These are phyloP conservation scores for Plestiodon gilberti DNA, from an alignment of 2,113 vertebrate genomes.

Conservation along the genomic window DNA sequence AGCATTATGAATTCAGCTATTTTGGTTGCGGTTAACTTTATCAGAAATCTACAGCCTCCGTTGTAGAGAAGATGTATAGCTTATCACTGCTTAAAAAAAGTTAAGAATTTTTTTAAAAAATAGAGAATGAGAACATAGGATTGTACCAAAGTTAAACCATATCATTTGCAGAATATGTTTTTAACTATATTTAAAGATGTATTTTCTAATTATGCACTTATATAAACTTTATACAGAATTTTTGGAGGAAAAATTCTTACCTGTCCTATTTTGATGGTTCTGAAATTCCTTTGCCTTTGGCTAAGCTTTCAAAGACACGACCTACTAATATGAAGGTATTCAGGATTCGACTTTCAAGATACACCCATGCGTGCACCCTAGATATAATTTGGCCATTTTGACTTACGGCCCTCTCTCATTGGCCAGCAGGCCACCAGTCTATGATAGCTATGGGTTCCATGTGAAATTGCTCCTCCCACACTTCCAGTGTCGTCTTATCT, in stretches of 20 bases:
- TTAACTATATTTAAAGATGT: slow-evolving; percentile 72
- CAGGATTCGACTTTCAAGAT: slow-evolving; percentile 32
- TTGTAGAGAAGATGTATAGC: slow-evolving; percentile 50
- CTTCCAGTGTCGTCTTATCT: not conserved
- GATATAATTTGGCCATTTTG: not conserved
- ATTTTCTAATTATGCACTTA: slow-evolving; percentile 79
- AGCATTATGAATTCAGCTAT: slow-evolving; percentile 65
- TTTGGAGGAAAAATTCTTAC: slow-evolving; percentile 61
- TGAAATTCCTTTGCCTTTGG: slow-evolving; percentile 57
- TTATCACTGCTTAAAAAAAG: slow-evolving; percentile 57
- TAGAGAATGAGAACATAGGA: slow-evolving; percentile 59
- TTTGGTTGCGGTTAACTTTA: slow-evolving; percentile 68
- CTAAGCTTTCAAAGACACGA: slow-evolving; percentile 63
- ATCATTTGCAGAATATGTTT: slow-evolving; percentile 65
- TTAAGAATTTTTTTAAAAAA: not conserved
- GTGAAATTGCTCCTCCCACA: not conserved
- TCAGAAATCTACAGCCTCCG: slow-evolving; percentile 65
- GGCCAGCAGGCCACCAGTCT: not conserved
- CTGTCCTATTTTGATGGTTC: slow-evolving; percentile 65
- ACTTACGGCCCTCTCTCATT: not conserved
- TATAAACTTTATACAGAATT: slow-evolving; percentile 75
- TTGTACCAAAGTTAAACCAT: slow-evolving; percentile 67
- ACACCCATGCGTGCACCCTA: not conserved
- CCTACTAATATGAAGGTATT: slow-evolving; percentile 29
- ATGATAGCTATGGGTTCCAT: not conserved